phyloP scores from a whole-genome alignment of 2,888 invertebrate species.

The Nomada hirtipes region DNA sequence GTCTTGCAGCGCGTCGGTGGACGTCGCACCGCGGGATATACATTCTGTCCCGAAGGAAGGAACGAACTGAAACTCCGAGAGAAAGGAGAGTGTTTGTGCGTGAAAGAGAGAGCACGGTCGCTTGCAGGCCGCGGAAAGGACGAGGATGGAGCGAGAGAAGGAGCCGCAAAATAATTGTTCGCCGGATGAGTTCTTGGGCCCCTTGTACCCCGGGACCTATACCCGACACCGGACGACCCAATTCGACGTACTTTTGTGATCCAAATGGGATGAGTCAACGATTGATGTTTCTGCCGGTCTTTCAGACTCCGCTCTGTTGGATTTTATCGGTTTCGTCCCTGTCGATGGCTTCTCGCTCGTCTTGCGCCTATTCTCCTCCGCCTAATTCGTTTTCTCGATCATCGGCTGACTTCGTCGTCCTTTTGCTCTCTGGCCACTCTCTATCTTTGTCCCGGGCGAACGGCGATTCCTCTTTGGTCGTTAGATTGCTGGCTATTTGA shows the following conservation, averaged over 20 bases:
- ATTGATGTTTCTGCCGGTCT: conserved; percentile 74
- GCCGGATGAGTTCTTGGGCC: conserved; percentile 72
- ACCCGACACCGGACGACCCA: conserved; percentile 76
- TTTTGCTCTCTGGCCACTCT: no score
- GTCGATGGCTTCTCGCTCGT: conserved; percentile 47
- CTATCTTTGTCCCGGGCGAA: conserved; percentile 6
- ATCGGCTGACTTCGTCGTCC: conserved; percentile 2
- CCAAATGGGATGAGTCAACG: conserved; percentile 80
- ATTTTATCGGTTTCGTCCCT: conserved; percentile 72
- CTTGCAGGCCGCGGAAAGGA: conserved; percentile 37
- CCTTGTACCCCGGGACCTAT: conserved; percentile 61
- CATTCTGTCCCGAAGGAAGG: conserved; percentile 69
- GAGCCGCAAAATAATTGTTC: conserved; percentile 81
- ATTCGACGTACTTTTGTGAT: conserved; percentile 81
- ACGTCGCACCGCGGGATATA: conserved; percentile 81
- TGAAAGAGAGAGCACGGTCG: background rate
- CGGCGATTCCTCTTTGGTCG: conserved; percentile 22
- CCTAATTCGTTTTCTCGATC: conserved; percentile 44
- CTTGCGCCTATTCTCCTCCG: conserved; percentile 34
- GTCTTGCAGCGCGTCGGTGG: conserved; percentile 81
- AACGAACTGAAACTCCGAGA: conserved; percentile 28
- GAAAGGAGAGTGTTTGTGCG: conserved; percentile 23
- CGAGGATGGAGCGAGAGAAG: conserved; percentile 45
- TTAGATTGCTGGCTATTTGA: conserved; percentile 8
- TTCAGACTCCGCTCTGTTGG: conserved; percentile 52